Evolutionary conservation across 2,888 invertebrate species (phyloP).

Genomic region (Andrena bucephala): DNA sequence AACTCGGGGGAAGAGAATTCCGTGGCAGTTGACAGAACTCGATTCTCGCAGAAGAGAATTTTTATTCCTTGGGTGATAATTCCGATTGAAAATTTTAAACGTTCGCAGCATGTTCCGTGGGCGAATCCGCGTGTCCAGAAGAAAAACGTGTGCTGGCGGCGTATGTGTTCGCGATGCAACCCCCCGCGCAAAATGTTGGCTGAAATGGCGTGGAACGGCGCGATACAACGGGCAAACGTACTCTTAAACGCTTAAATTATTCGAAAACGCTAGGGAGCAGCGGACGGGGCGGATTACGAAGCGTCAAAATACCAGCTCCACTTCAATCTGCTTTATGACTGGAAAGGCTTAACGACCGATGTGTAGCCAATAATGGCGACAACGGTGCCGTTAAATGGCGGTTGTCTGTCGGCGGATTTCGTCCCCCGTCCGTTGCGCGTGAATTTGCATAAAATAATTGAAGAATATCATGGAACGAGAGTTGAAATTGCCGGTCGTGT

Average conservation of each 20-base stretch:
- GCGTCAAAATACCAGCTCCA: constrained; percentile 55
- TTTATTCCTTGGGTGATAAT: too few species aligned
- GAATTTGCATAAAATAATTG: constrained; percentile 62
- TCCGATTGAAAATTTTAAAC: too few species aligned
- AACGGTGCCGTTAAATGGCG: constrained; percentile 57
- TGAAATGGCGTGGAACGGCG: constrained; percentile 21
- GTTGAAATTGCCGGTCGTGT: background rate
- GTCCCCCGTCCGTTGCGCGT: constrained; percentile 20
- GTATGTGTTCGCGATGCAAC: constrained; percentile 13
- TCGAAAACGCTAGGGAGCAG: constrained; percentile 25
- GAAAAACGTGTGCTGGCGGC: background rate
- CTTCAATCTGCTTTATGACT: constrained; percentile 62
- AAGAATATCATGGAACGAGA: constrained; percentile 12
- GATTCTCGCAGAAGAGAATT: background rate
- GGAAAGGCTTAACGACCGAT: constrained; percentile 61
- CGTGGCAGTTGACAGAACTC: too few species aligned
- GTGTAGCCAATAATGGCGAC: constrained; percentile 61
- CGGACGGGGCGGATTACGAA: constrained; percentile 19
- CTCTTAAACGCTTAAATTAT: constrained; percentile 36
- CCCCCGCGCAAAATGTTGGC: background rate
- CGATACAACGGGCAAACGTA: constrained; percentile 27
- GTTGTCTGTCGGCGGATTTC: constrained; percentile 15
- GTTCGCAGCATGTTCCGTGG: too few species aligned
- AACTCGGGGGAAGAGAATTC: background rate
- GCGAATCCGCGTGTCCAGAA: background rate